Conservation (phyloP, 2,113 vertebrate genomes). For the Larimichthys polyactis region DNA sequence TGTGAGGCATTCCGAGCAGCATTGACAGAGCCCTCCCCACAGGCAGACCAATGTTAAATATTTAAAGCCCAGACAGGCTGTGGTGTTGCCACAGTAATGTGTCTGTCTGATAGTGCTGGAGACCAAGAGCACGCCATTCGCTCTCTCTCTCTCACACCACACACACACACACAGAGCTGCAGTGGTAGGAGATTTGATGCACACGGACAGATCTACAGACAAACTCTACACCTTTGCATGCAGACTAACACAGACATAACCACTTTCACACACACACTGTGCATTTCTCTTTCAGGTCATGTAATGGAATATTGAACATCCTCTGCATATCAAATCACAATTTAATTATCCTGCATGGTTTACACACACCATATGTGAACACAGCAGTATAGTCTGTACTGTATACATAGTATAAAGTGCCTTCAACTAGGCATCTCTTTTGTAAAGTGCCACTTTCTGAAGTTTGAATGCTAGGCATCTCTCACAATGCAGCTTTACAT, state of each 20-base stretch:
- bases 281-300: slow-evolving; percentile 3
- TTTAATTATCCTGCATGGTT: slow-evolving; percentile 12
- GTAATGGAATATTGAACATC: slow-evolving; percentile 35
- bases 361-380: not conserved
- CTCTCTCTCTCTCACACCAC: slow-evolving; percentile 2
- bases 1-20: slow-evolving; percentile 40
- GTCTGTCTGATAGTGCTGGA: slow-evolving; percentile 69
- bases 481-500: not conserved
- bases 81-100: slow-evolving; percentile 74
- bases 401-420: not conserved
- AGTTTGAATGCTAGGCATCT: not conserved
- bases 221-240: slow-evolving; percentile 25
- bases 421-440: not conserved
- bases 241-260: not conserved
- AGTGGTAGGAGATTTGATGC: slow-evolving; percentile 30
- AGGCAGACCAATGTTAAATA: slow-evolving; percentile 78
- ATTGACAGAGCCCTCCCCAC: slow-evolving; percentile 61
- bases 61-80: slow-evolving; percentile 78
- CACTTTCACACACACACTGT: not conserved
- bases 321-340: slow-evolving; percentile 22
- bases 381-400: not conserved
- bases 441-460: slow-evolving; percentile 7
- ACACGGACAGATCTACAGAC: slow-evolving; percentile 23
- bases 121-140: slow-evolving; percentile 23
- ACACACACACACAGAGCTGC: slow-evolving; percentile 8